Evolutionary conservation across 2,113 vertebrate genomes (phyloP).

Genomic region (Neomonachus schauinslandi): DNA sequence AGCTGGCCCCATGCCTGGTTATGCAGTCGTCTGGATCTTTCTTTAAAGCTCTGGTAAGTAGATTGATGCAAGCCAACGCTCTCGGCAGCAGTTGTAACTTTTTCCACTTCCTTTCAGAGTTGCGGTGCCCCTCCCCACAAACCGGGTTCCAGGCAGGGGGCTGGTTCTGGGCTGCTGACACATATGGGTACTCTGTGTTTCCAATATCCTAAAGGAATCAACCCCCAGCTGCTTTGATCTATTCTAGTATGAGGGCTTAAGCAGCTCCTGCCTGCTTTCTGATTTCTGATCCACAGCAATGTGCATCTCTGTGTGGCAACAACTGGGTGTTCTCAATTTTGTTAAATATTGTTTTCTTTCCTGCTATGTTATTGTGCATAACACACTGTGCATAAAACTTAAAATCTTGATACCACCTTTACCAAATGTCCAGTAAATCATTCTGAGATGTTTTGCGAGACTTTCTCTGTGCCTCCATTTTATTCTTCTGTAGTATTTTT

Average conservation of each 20-base stretch:
- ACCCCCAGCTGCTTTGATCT: neutral
- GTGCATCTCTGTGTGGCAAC: neutral
- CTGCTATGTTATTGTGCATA: neutral
- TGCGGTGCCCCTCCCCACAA: neutral
- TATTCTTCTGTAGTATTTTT: neutral
- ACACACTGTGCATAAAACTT: neutral
- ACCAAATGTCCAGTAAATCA: neutral
- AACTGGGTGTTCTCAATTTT: neutral
- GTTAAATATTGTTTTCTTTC: neutral
- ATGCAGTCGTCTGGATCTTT: neutral
- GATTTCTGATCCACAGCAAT: neutral
- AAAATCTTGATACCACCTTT: neutral
- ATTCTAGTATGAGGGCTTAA: too few species aligned
- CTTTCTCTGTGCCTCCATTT: neutral
- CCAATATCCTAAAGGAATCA: neutral
- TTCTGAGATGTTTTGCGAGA: conserved; percentile 21
- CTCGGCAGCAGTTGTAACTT: neutral
- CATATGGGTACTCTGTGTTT: neutral
- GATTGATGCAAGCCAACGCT: neutral
- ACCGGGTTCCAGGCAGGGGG: neutral
- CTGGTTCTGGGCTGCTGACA: neutral
- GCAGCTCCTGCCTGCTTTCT: neutral
- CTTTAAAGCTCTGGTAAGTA: neutral
- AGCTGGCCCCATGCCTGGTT: neutral
- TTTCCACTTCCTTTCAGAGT: neutral